A percentile compares a stretch with the other conserved stretches of the same genome.
These are phyloP conservation scores for Temnothorax rugatulus DNA, from an alignment of 2,888 invertebrate genomes.

Conservation along the genomic window DNA sequence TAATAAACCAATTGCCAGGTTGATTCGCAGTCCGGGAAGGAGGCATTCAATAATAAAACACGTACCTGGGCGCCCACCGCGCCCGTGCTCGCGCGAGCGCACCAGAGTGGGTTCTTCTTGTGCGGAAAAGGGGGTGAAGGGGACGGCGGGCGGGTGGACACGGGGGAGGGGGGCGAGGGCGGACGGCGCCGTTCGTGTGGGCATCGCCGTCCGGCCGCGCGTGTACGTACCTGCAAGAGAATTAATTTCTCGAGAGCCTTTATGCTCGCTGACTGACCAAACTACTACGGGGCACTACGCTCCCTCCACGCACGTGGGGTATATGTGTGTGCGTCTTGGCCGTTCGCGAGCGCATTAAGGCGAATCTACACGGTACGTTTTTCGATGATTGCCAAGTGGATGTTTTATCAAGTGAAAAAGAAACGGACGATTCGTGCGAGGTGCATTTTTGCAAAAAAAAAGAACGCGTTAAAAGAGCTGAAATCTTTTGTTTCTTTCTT, in stretches of 20 bases:
- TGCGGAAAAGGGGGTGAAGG: conserved; percentile 48
- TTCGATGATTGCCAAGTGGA: background rate
- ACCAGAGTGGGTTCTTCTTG: conserved; percentile 58
- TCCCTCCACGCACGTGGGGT: conserved; percentile 65
- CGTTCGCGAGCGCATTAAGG: conserved; percentile 50
- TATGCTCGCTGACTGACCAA: conserved; percentile 84
- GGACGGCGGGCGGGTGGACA: conserved; percentile 12
- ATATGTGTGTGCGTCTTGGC: conserved; percentile 31
- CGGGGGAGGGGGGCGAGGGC: background rate
- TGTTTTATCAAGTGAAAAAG: background rate
- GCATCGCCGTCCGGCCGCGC: conserved; percentile 63
- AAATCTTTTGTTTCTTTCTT: background rate
- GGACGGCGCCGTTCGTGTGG: conserved; percentile 47
- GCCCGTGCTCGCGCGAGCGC: conserved; percentile 66
- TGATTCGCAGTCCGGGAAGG: conserved; percentile 83
- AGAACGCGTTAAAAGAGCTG: too few relatives aligned
- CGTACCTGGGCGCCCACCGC: conserved; percentile 76
- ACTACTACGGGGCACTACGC: conserved; percentile 76
- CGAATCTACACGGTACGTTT: conserved; percentile 36
- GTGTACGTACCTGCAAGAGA: conserved; percentile 78
- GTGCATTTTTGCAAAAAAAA: background rate
- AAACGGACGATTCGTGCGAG: background rate
- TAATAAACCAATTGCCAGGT: conserved; percentile 85
- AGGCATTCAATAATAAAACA: conserved; percentile 85
- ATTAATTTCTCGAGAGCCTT: conserved; percentile 86